Percentiles rank a stretch among this genome's conserved stretches.
Evolutionary conservation across 2,113 vertebrate species (phyloP).

Genomic region (Elephas maximus): DNA sequence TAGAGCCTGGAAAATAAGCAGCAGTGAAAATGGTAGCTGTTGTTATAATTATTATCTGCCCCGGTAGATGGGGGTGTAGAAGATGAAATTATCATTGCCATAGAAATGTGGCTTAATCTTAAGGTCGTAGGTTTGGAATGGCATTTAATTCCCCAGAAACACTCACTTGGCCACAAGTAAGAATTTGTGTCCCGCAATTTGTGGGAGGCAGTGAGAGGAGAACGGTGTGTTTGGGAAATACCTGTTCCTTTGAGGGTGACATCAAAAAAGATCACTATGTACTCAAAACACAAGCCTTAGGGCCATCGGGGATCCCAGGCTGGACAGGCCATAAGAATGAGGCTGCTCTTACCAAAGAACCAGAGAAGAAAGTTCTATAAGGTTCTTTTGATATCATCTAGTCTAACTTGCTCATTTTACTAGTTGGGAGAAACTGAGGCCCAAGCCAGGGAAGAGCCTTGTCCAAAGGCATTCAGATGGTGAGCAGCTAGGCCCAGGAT

Average conservation of each 20-base stretch:
- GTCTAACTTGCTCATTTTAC: neutral
- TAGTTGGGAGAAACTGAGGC: neutral
- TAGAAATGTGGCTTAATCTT: neutral
- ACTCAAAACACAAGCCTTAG: neutral
- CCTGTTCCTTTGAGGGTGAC: neutral
- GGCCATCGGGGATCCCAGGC: neutral
- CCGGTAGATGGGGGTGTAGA: neutral
- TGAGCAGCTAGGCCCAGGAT: rapidly evolving
- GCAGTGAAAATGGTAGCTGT: neutral
- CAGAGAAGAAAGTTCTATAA: neutral
- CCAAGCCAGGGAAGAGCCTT: neutral
- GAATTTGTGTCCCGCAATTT: neutral
- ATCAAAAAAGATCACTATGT: neutral
- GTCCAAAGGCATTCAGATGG: neutral
- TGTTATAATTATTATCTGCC: neutral
- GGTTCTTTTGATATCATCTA: neutral
- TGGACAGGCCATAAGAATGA: neutral
- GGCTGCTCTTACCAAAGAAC: neutral
- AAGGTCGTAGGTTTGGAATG: neutral
- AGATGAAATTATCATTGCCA: neutral
- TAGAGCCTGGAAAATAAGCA: neutral
- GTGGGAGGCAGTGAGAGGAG: neutral
- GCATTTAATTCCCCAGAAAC: neutral
- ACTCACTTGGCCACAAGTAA: neutral
- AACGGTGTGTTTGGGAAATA: neutral